Evolutionary conservation across 37 sponge, comb jelly and placozoan species (phyloP).

Genomic region (Spongilla lacustris): DNA sequence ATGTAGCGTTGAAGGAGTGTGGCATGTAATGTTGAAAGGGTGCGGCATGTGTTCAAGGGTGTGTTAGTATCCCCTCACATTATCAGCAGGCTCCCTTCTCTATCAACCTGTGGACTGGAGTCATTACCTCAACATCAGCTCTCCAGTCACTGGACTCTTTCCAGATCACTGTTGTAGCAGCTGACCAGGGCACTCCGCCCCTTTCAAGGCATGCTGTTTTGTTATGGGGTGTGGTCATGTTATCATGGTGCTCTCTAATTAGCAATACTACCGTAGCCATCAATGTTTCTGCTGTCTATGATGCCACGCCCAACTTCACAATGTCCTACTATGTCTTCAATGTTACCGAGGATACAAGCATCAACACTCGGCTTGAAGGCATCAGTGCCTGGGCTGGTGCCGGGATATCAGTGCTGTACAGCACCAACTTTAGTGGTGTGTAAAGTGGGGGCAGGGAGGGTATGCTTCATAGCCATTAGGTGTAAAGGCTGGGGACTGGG

Average conservation of each 20-base stretch:
- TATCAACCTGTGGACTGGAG: not conserved
- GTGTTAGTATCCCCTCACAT: no score
- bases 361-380: conserved; percentile 10
- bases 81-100: not conserved
- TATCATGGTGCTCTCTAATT: conserved; percentile 4
- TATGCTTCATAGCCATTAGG: no score
- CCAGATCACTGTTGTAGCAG: not conserved
- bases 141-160: not conserved
- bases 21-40: no score
- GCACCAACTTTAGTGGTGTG: not conserved
- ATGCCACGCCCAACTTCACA: conserved; percentile 39
- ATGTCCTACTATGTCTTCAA: not conserved
- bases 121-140: not conserved
- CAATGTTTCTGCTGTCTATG: conserved; percentile 49
- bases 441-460: not conserved
- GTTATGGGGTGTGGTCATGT: not conserved
- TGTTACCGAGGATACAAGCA: conserved; percentile 24
- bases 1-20: no score
- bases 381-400: not conserved
- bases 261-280: conserved; percentile 15
- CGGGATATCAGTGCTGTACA: not conserved
- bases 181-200: not conserved
- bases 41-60: no score
- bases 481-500: no score
- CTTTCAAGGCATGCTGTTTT: not conserved